Evolutionary conservation across 2,888 invertebrate species (phyloP), one percentile per base, ranked within the genome.

Genomic region (Sialis lutaria): DNA sequence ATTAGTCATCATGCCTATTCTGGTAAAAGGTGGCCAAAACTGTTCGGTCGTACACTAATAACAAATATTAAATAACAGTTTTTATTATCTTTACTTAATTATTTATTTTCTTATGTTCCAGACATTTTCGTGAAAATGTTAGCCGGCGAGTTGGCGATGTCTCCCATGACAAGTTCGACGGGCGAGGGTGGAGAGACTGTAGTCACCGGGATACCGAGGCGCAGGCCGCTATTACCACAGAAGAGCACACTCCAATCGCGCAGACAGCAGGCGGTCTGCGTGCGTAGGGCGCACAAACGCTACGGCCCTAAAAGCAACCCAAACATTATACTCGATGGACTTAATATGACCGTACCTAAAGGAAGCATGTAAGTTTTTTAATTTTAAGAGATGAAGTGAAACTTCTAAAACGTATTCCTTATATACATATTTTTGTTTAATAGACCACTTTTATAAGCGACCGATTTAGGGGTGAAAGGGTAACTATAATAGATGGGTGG

Each of bases 301-400:
- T 92, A 91, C 60, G 91, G 91, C 6, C 69, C 79, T 4, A 75
- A 79, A 54, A 82, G 75, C 55, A 85, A 78, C 58, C 85, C 85
- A 0, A 82, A 84, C 55, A 72, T 87, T 33, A 84, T 92, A 37
- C 70, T 93, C 46, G 87, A 89, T 60, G 85, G 86, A 30, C 72
- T 93, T 47, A 88, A 88, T 60, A 88, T 93, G 85, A 90, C 89
- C 12, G 92, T 93, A 40, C 83, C 89, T 22, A 88, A 89, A 61
- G 90, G 90, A 45, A 69, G 82, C 42, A 89, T 89, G 88, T 88
- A 69, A 80, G 82, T 77, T n/a, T n/a, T n/a, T n/a, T n/a, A n/a
- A n/a, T n/a, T n/a, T n/a, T n/a, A n/a, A n/a, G n/a, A n/a, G n/a
- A n/a, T n/a, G n/a, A n/a, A n/a, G n/a, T n/a, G n/a, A n/a, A n/a